Percentiles rank a stretch among this genome's conserved stretches.
Evolutionary conservation across 2,113 vertebrate genomes (phyloP).

Genomic region (Jaculus jaculus): DNA sequence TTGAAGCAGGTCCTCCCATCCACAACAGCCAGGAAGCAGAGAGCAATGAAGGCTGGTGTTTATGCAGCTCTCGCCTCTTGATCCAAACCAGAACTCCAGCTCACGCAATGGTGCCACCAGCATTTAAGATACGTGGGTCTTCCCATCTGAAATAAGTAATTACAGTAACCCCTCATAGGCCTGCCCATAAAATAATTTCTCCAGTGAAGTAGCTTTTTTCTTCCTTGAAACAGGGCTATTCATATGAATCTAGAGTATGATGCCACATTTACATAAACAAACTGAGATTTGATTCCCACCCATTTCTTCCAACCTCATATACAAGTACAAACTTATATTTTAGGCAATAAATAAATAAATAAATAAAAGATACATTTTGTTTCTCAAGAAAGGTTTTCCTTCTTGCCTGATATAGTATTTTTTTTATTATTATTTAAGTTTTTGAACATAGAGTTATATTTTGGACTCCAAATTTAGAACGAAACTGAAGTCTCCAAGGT

Average conservation of each 20-base stretch:
- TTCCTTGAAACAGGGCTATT: not conserved
- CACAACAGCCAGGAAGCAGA: too few species aligned
- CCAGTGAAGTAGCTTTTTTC: not conserved
- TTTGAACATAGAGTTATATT: not conserved
- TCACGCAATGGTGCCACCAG: too few species aligned
- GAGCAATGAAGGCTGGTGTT: too few species aligned
- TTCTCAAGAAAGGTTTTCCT: not conserved
- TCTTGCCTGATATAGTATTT: not conserved
- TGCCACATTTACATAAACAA: not conserved
- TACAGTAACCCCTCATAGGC: too few species aligned
- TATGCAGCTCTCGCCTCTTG: too few species aligned
- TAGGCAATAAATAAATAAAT: not conserved
- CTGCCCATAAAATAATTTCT: too few species aligned
- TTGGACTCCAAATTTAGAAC: conserved; percentile 27
- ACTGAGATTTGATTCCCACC: not conserved
- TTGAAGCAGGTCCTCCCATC: too few species aligned
- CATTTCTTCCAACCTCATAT: not conserved
- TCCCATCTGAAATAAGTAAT: too few species aligned
- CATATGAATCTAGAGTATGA: not conserved
- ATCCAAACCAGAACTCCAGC: too few species aligned
- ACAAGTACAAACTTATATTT: not conserved
- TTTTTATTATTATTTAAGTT: not conserved
- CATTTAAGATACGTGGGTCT: too few species aligned
- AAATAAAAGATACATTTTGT: too few species aligned
- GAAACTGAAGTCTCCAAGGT: not conserved